phyloP scores from a whole-genome alignment of 2,113 vertebrate species.

The Laticauda colubrina region DNA sequence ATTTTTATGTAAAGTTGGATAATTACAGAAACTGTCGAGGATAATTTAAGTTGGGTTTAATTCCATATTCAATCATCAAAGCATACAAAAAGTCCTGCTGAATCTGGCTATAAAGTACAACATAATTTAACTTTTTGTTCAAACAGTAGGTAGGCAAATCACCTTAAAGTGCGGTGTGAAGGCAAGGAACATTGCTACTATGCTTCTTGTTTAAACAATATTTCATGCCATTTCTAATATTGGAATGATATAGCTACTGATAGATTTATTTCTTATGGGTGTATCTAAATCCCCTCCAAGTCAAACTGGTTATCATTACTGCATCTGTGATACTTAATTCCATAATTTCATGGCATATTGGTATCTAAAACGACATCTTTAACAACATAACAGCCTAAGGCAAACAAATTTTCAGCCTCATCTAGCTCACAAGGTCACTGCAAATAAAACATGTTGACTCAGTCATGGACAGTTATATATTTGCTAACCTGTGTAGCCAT shows the following conservation, averaged over 20 bases:
- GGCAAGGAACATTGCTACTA: not conserved
- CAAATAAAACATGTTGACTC: not conserved
- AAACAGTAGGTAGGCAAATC: not conserved
- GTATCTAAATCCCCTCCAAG: not conserved
- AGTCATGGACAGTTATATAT: not conserved
- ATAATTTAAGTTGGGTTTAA: not conserved
- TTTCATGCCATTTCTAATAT: not conserved
- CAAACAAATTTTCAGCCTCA: not conserved
- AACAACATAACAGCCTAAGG: not conserved
- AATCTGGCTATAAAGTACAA: not conserved
- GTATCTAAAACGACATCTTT: not conserved
- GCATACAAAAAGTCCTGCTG: not conserved
- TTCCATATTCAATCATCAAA: not conserved
- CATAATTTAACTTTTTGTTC: not conserved
- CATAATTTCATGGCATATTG: not conserved
- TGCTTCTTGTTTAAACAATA: not conserved
- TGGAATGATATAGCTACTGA: not conserved
- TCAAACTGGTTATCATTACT: not conserved
- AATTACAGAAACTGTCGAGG: not conserved
- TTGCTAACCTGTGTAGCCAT: not conserved
- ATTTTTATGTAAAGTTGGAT: not conserved
- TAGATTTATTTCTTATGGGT: not conserved
- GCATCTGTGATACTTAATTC: not conserved
- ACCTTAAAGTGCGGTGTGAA: not conserved
- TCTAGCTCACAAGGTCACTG: not conserved